Evolutionary conservation across 2,888 invertebrate genomes (phyloP).

Genomic region (Eudiplozoon nipponicum): DNA sequence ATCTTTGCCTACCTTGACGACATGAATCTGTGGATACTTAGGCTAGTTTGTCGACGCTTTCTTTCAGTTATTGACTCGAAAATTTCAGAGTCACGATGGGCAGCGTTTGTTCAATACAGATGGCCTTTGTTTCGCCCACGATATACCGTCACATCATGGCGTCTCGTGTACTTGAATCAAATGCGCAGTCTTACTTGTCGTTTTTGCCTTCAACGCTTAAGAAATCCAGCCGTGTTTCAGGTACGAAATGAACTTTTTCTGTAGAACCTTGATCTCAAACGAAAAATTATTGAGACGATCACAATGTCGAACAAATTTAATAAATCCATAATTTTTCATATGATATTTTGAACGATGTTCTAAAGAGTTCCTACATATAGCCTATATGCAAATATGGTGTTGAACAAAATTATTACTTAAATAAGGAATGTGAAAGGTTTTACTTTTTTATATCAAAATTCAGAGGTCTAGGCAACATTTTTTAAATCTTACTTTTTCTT

Average conservation of each 20-base stretch:
- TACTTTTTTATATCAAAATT: too few species aligned
- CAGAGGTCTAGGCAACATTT: too few species aligned
- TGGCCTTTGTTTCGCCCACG: slow-evolving; percentile 59
- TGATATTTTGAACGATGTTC: too few species aligned
- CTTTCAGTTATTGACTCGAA: slow-evolving; percentile 44
- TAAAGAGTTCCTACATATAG: too few species aligned
- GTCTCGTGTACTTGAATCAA: slow-evolving; percentile 36
- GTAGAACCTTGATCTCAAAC: too few species aligned
- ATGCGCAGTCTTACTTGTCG: slow-evolving; percentile 52
- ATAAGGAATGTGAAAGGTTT: too few species aligned
- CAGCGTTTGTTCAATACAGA: slow-evolving; percentile 39
- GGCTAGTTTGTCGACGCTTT: slow-evolving; percentile 50
- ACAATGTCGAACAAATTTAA: too few species aligned
- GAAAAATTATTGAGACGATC: too few species aligned
- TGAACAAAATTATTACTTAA: too few species aligned
- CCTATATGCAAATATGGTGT: too few species aligned
- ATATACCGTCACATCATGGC: slow-evolving; percentile 40
- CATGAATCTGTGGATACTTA: slow-evolving; percentile 54
- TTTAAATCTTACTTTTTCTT: too few species aligned
- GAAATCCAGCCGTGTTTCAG: neutral
- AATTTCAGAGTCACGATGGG: slow-evolving; percentile 47
- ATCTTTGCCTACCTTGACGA: slow-evolving; percentile 65
- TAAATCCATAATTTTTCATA: too few species aligned
- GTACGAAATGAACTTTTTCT: neutral
- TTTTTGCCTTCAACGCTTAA: slow-evolving; percentile 50